Evolutionary conservation across 1,140 invertebrate genomes (phyloP).

Genomic region (Scaptomyza pallida): DNA sequence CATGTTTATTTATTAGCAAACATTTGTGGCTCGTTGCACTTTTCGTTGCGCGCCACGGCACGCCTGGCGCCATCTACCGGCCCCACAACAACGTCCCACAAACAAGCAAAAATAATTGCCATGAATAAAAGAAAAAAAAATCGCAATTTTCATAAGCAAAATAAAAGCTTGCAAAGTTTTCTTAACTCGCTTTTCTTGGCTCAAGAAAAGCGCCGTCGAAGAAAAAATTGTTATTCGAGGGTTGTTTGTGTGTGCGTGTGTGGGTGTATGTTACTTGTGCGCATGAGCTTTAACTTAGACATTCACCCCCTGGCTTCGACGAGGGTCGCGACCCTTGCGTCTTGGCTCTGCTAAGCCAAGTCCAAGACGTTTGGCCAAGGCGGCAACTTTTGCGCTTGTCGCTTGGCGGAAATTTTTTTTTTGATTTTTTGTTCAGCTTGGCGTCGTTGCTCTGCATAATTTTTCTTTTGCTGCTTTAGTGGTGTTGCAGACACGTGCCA

Average conservation of each 20-base stretch:
- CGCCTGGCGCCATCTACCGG: constrained; percentile 68
- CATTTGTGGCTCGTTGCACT: constrained; percentile 41
- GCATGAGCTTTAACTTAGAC: constrained; percentile 58
- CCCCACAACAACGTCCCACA: not conserved
- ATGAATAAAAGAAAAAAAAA: not conserved
- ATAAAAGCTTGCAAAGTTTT: constrained; percentile 71
- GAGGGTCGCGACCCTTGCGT: constrained; percentile 32
- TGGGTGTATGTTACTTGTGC: constrained; percentile 47
- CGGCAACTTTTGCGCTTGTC: constrained; percentile 56
- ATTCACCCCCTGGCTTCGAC: constrained; percentile 51
- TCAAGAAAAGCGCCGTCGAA: constrained; percentile 48
- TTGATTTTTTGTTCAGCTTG: too few species aligned
- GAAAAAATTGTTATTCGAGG: constrained; percentile 39
- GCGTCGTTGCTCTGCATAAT: not conserved
- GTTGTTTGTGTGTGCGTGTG: constrained; percentile 22
- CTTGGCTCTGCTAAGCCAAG: constrained; percentile 48
- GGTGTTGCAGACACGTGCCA: constrained; percentile 16
- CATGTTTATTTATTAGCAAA: constrained; percentile 76
- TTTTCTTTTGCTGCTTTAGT: constrained; percentile 11
- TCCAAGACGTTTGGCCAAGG: constrained; percentile 49
- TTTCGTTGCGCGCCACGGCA: constrained; percentile 25
- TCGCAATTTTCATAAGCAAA: constrained; percentile 41
- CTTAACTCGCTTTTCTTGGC: constrained; percentile 29
- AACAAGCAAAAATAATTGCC: constrained; percentile 12
- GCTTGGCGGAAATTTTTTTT: constrained; percentile 34